Conservation (phyloP, 2,797 vertebrate genomes). For the Tapirus indicus region DNA sequence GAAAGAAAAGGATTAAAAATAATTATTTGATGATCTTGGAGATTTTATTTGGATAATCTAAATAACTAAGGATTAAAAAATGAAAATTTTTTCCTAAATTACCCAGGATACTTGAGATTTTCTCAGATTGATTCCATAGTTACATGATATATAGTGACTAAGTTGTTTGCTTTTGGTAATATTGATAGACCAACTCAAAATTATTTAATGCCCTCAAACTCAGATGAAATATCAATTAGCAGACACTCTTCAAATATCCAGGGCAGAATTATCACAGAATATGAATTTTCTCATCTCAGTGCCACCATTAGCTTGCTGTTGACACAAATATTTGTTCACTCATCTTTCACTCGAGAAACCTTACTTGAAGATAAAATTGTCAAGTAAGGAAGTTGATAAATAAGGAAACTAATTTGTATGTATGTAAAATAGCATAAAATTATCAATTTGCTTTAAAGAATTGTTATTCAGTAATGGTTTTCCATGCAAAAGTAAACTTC, state of each 20-base stretch:
- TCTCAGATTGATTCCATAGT: background rate
- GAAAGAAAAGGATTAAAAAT: background rate
- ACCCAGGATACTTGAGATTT: slow-evolving; percentile 20
- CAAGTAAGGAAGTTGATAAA: slow-evolving; percentile 66
- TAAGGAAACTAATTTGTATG: slow-evolving; percentile 47
- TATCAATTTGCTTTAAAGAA: slow-evolving; percentile 49
- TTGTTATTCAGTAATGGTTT: slow-evolving; percentile 46
- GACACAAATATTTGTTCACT: slow-evolving; percentile 40
- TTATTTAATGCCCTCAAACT: slow-evolving; percentile 30
- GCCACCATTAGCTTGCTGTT: slow-evolving; percentile 11
- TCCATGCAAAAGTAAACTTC: slow-evolving; percentile 38
- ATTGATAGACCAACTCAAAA: slow-evolving; percentile 29
- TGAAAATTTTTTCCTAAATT: slow-evolving; percentile 1
- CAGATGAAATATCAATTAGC: slow-evolving; percentile 13
- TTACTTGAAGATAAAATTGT: slow-evolving; percentile 57
- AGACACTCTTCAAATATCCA: slow-evolving; percentile 37
- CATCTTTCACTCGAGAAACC: slow-evolving; percentile 50
- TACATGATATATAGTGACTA: background rate
- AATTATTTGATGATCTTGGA: slow-evolving; percentile 4
- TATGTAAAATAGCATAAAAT: slow-evolving; percentile 34
- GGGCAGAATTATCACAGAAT: background rate
- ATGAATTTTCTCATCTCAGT: background rate
- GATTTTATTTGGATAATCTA: slow-evolving; percentile 25
- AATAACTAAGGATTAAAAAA: slow-evolving; percentile 21
- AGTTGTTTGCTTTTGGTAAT: slow-evolving; percentile 13